phyloP scores from a whole-genome alignment of 2,888 invertebrate species.

The Rhyacophila evoluta region DNA sequence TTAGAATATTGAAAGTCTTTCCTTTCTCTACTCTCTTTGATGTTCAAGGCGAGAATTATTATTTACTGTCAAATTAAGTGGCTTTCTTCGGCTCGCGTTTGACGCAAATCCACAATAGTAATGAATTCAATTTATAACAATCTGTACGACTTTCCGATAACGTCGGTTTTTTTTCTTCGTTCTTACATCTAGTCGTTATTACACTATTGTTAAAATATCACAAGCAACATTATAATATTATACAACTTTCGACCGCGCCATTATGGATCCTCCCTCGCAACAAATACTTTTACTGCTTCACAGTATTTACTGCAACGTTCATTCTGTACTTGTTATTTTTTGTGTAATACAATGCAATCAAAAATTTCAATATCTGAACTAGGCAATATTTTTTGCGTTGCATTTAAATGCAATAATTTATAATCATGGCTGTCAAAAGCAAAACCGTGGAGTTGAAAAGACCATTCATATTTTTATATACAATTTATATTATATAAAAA shows the following conservation, averaged over 20 bases:
- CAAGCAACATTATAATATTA: background rate
- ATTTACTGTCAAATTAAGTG: conserved; percentile 40
- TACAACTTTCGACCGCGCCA: background rate
- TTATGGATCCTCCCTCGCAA: conserved; percentile 10
- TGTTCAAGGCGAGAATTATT: conserved; percentile 29
- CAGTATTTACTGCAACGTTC: too few relatives aligned
- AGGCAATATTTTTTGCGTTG: too few relatives aligned
- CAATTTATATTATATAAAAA: too few relatives aligned
- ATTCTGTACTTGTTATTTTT: too few relatives aligned
- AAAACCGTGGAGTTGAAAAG: too few relatives aligned
- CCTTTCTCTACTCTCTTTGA: conserved; percentile 42
- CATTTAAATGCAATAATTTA: too few relatives aligned
- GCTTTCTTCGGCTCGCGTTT: conserved; percentile 30
- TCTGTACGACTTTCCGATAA: conserved; percentile 31
- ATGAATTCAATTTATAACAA: conserved; percentile 38
- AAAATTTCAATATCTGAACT: too few relatives aligned
- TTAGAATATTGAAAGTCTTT: conserved; percentile 33
- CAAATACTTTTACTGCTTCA: conserved; percentile 21
- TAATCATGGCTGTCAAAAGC: too few relatives aligned
- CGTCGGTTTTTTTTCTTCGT: conserved; percentile 3
- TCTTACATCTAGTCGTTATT: background rate
- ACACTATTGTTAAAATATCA: conserved; percentile 1
- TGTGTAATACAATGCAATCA: too few relatives aligned
- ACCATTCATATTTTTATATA: too few relatives aligned
- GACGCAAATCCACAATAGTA: conserved; percentile 39